Percentiles rank a stretch among this genome's conserved stretches.
These are phyloP conservation scores for Tachystola acroxantha DNA, from an alignment of 2,888 invertebrate genomes.

Conservation along the genomic window DNA sequence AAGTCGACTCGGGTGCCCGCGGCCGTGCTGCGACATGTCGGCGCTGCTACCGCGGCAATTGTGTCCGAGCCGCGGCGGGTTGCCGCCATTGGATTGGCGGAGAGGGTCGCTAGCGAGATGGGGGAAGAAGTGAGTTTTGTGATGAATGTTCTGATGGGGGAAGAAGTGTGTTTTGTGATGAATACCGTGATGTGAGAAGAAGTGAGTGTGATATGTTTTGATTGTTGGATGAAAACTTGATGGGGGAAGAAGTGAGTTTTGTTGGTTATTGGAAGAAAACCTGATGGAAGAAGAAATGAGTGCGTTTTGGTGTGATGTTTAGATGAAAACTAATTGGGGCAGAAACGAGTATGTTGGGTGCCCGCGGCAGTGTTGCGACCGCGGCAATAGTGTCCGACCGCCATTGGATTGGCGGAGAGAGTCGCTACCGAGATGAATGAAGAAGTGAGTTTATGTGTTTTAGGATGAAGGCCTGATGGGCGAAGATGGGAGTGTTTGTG, in stretches of 20 bases:
- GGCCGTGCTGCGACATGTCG: conserved; percentile 53
- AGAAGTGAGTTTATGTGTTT: conserved; percentile 59
- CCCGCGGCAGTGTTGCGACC: conserved; percentile 77
- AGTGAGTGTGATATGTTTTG: too few relatives aligned
- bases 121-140: conserved; percentile 68
- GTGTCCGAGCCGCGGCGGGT: conserved; percentile 84
- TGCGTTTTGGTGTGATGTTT: too few relatives aligned
- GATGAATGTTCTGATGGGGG: conserved; percentile 71
- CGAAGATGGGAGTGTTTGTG: too few relatives aligned
- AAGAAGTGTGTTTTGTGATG: too few relatives aligned
- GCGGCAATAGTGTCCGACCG: conserved; percentile 82
- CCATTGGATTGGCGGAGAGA: conserved; percentile 81
- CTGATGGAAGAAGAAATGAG: too few relatives aligned
- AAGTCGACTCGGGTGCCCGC: conserved; percentile 86
- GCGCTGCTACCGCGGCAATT: conserved; percentile 73
- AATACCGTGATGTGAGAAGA: too few relatives aligned
- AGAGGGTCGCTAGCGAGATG: conserved; percentile 81
- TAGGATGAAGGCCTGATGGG: too few relatives aligned
- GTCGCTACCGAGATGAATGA: conserved; percentile 82
- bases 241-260: too few relatives aligned
- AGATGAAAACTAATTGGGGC: too few relatives aligned
- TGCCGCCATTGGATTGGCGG: conserved; percentile 82
- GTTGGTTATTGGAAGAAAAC: too few relatives aligned
- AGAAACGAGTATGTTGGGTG: too few relatives aligned
- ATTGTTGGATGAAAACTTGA: too few relatives aligned